Evolutionary conservation across 2,113 vertebrate species (phyloP).

Genomic region (Probosciger aterrimus): DNA sequence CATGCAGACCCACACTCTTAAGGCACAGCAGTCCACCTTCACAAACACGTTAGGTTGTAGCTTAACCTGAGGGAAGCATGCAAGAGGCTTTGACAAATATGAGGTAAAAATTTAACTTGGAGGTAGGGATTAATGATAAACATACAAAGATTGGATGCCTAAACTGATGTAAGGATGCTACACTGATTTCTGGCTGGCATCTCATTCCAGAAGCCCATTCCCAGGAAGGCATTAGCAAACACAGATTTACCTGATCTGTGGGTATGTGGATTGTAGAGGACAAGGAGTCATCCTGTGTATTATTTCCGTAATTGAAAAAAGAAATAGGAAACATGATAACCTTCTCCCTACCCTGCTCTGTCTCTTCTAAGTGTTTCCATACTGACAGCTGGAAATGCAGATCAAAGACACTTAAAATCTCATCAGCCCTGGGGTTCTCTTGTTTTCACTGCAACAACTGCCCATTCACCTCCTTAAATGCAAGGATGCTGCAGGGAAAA

Average conservation of each 20-base stretch:
- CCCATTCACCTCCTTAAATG: accelerated
- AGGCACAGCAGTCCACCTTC: neutral
- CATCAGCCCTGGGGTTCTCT: neutral
- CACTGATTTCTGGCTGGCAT: neutral
- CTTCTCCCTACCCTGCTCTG: neutral
- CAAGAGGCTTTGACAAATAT: neutral
- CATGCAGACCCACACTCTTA: neutral
- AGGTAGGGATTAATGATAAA: neutral
- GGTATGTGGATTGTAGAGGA: neutral
- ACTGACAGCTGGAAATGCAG: neutral
- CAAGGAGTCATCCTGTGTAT: neutral
- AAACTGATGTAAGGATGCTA: neutral
- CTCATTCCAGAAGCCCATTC: neutral
- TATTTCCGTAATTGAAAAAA: neutral
- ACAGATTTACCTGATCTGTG: neutral
- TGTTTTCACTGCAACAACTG: neutral
- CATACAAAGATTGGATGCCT: neutral
- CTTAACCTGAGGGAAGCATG: neutral
- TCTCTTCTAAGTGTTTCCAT: neutral
- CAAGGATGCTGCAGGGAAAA: neutral
- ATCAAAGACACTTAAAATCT: neutral
- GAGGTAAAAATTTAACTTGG: neutral
- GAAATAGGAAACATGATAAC: neutral
- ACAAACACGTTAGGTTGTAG: accelerated
- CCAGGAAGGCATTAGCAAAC: neutral